These are phyloP conservation scores for Drosophila anomalata DNA, from an alignment of 2,888 invertebrate genomes.

Conservation along the genomic window DNA sequence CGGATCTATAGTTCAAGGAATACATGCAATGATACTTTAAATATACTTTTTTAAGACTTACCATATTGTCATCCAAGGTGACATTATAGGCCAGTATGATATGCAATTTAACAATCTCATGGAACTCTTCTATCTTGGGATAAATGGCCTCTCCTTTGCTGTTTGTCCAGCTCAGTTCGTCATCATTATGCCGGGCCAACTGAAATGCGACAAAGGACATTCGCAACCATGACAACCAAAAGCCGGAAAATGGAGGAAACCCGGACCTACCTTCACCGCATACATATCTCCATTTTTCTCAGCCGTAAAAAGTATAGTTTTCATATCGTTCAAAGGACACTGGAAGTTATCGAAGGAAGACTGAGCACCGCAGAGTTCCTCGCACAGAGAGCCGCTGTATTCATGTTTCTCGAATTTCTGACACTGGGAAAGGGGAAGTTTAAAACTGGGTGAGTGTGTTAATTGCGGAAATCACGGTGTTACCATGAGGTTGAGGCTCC, in stretches of 20 bases:
- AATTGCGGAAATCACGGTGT: conserved; percentile 12
- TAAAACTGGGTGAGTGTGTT: not conserved
- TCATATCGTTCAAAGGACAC: conserved; percentile 81
- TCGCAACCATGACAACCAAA: conserved; percentile 34
- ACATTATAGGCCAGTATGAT: conserved; percentile 82
- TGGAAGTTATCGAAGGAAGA: conserved; percentile 81
- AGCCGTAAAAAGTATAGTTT: conserved; percentile 81
- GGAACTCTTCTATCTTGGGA: conserved; percentile 81
- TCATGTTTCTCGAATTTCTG: conserved; percentile 78
- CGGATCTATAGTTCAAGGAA: conserved; percentile 69
- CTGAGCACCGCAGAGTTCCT: conserved; percentile 78
- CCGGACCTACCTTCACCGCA: conserved; percentile 79
- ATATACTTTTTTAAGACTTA: conserved; percentile 35
- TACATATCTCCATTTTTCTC: conserved; percentile 82
- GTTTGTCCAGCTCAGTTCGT: conserved; percentile 81
- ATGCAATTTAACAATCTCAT: conserved; percentile 82
- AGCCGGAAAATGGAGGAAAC: conserved; percentile 1
- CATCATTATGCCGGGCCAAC: conserved; percentile 78
- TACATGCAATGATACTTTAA: not conserved
- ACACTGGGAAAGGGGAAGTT: conserved; percentile 61
- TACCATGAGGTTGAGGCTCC: conserved; percentile 82
- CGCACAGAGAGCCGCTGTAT: conserved; percentile 82
- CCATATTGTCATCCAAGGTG: conserved; percentile 83
- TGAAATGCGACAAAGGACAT: conserved; percentile 19
- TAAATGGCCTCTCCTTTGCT: conserved; percentile 75